These are phyloP conservation scores for Lasioglossum pauxillum DNA, from an alignment of 2,888 invertebrate species.

Conservation along the genomic window DNA sequence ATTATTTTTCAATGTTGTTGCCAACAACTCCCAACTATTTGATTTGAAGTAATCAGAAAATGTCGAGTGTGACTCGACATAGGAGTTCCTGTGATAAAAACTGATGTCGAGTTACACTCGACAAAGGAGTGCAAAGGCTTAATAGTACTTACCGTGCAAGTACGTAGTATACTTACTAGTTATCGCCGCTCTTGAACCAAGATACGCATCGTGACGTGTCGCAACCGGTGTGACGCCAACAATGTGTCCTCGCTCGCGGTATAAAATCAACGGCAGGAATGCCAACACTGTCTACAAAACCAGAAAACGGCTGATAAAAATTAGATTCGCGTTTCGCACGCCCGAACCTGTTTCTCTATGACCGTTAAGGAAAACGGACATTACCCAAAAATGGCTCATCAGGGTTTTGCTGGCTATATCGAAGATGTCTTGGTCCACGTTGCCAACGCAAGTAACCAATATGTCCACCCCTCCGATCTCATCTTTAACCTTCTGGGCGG, in stretches of 20 bases:
- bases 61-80: too few relatives aligned
- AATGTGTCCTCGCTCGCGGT: conserved; percentile 74
- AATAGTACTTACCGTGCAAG: too few relatives aligned
- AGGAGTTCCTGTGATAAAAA: too few relatives aligned
- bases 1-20: too few relatives aligned
- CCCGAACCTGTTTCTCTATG: not conserved
- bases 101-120: too few relatives aligned
- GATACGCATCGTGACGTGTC: conserved; percentile 76
- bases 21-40: too few relatives aligned
- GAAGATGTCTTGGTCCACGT: conserved; percentile 73
- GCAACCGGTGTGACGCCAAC: conserved; percentile 80
- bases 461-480: conserved; percentile 79
- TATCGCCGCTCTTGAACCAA: conserved; percentile 79
- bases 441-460: conserved; percentile 78
- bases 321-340: not conserved
- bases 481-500: conserved; percentile 75
- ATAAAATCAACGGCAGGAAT: conserved; percentile 79
- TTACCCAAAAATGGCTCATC: conserved; percentile 82
- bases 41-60: too few relatives aligned
- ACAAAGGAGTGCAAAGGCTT: too few relatives aligned
- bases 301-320: not conserved
- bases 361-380: not conserved
- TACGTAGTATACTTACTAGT: conserved; percentile 70
- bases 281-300: conserved; percentile 78
- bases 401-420: conserved; percentile 77